phyloP scores from a whole-genome alignment of 2,113 vertebrate species.

The Corythaixoides concolor region DNA sequence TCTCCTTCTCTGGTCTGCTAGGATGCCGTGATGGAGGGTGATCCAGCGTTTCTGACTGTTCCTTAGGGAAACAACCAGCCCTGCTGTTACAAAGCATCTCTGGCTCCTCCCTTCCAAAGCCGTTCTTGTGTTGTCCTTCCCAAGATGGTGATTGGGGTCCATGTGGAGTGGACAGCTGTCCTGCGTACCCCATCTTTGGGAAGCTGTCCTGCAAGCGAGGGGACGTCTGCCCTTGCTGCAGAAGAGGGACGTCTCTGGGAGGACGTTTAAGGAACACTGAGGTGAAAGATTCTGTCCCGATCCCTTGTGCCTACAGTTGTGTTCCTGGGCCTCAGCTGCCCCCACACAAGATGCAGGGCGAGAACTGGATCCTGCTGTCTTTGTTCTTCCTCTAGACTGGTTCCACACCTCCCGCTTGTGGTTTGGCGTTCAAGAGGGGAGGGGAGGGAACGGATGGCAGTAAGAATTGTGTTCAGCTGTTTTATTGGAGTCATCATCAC shows the following conservation, averaged over 20 bases:
- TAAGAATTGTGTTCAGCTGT: constrained; percentile 62
- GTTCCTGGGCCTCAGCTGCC: background rate
- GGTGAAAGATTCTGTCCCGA: background rate
- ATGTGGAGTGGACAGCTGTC: background rate
- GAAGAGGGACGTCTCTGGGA: background rate
- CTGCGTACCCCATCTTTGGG: no score
- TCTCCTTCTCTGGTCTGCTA: background rate
- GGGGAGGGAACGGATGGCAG: constrained; percentile 27
- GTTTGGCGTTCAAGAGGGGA: background rate
- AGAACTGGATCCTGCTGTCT: background rate
- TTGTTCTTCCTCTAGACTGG: background rate
- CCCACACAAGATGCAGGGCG: background rate
- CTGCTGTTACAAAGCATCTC: background rate
- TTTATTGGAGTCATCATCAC: constrained; percentile 70
- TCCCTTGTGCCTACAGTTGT: background rate
- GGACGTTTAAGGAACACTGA: accelerated
- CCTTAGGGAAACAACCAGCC: background rate
- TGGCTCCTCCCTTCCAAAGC: background rate
- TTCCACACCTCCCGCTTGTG: background rate
- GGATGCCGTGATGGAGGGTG: background rate
- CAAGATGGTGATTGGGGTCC: background rate
- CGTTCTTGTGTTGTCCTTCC: background rate
- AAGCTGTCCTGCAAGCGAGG: background rate
- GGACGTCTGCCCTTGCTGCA: background rate
- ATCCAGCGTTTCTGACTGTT: accelerated